A percentile compares a stretch with the other conserved stretches of the same genome.
Conservation (phyloP, 2,113 vertebrate genomes). For the Rhynchomys soricoides region DNA sequence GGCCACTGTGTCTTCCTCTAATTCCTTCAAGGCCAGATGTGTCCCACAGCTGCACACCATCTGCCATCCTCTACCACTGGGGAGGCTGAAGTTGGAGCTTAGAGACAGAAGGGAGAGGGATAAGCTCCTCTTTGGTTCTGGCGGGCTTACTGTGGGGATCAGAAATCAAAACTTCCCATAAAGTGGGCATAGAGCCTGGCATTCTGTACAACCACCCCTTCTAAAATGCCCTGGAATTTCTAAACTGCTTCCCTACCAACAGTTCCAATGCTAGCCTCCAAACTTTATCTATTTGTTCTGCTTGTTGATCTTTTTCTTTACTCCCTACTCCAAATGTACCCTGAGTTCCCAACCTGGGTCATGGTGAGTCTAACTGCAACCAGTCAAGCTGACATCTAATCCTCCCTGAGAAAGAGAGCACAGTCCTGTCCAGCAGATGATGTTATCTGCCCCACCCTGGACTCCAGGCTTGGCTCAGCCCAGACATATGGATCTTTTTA, state of each 20-base stretch:
- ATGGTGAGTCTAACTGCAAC: slow-evolving; percentile 4
- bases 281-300: background rate
- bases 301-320: background rate
- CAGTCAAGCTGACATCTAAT: slow-evolving; percentile 34
- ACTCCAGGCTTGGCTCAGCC: slow-evolving; percentile 51
- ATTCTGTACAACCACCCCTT: background rate
- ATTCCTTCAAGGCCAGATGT: slow-evolving; percentile 38
- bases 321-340: slow-evolving; percentile 38
- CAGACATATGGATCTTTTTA: slow-evolving; percentile 79
- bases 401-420: slow-evolving; percentile 47
- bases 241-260: background rate
- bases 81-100: slow-evolving; percentile 52
- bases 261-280: background rate
- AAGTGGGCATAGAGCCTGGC: slow-evolving; percentile 42
- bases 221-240: slow-evolving; percentile 2
- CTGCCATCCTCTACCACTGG: slow-evolving; percentile 56
- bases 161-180: slow-evolving; percentile 46
- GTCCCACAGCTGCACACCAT: slow-evolving; percentile 69
- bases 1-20: slow-evolving; percentile 29
- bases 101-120: background rate
- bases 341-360: background rate
- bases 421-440: slow-evolving; percentile 64
- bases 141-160: background rate
- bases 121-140: slow-evolving; percentile 1
- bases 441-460: slow-evolving; percentile 58